These are phyloP conservation scores for Jacana jacana DNA, from an alignment of 2,113 vertebrate genomes.

Conservation along the genomic window DNA sequence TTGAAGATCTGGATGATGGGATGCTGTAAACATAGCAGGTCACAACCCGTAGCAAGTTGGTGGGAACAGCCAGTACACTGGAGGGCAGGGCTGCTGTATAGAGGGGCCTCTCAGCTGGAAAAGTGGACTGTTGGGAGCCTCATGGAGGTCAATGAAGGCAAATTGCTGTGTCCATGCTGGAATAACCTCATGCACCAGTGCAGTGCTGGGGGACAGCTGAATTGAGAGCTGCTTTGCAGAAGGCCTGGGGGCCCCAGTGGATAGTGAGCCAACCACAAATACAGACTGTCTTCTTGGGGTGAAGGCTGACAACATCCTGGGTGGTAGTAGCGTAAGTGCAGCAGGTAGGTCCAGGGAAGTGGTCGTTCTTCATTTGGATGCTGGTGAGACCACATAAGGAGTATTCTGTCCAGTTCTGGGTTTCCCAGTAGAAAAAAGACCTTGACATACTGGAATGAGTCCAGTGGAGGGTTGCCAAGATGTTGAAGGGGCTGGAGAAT, in stretches of 20 bases:
- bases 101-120: not conserved
- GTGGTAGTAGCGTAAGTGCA: not conserved
- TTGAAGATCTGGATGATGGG: not conserved
- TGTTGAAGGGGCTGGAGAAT: not conserved
- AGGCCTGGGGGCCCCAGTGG: too few species aligned
- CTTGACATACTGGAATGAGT: not conserved
- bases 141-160: not conserved
- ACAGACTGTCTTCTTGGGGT: not conserved
- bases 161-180: not conserved
- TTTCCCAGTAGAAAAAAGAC: not conserved
- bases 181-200: not conserved
- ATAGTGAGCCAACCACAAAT: not conserved
- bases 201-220: not conserved
- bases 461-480: not conserved
- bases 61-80: not conserved
- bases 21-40: not conserved
- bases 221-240: not conserved
- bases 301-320: not conserved
- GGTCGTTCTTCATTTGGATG: not conserved
- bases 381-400: not conserved
- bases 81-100: not conserved
- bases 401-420: not conserved
- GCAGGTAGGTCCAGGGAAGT: not conserved
- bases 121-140: not conserved
- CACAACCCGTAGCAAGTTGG: not conserved